Evolutionary conservation across 2,113 vertebrate genomes (phyloP).

Genomic region (Zapornia atra): DNA sequence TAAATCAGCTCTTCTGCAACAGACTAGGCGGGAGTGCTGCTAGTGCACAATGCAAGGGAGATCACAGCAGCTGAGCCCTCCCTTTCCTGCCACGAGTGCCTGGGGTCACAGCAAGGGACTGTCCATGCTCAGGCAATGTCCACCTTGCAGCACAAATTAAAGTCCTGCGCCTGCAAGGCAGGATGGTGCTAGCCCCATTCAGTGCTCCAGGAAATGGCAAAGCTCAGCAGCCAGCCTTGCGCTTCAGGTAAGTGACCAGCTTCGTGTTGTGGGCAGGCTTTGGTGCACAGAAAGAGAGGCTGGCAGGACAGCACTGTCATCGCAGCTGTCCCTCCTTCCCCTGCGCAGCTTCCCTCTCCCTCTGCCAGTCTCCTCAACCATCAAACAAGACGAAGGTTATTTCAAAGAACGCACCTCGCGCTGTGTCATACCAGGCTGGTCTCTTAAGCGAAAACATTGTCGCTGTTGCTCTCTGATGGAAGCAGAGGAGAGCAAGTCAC

Average conservation of each 20-base stretch:
- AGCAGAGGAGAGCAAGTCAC: background rate
- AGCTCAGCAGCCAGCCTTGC: background rate
- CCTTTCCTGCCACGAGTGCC: background rate
- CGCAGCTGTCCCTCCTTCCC: background rate
- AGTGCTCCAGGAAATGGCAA: accelerated
- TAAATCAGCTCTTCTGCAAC: background rate
- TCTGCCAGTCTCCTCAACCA: background rate
- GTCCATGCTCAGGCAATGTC: too few species aligned
- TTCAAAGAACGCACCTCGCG: background rate
- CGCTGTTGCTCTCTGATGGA: background rate
- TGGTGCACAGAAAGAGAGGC: background rate
- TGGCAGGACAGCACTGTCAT: background rate
- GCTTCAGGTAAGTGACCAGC: background rate
- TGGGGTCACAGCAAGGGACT: background rate
- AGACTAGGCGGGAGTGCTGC: background rate
- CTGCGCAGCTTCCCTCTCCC: background rate
- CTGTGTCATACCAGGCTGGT: background rate
- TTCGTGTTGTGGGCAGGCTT: background rate
- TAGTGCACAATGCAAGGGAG: background rate
- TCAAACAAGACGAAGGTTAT: background rate
- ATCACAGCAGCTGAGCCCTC: background rate
- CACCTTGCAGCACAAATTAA: background rate
- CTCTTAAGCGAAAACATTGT: background rate
- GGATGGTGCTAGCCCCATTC: background rate
- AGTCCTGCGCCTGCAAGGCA: background rate